phyloP scores from a whole-genome alignment of 23 tunicate species.

The Phallusia fumigata region DNA sequence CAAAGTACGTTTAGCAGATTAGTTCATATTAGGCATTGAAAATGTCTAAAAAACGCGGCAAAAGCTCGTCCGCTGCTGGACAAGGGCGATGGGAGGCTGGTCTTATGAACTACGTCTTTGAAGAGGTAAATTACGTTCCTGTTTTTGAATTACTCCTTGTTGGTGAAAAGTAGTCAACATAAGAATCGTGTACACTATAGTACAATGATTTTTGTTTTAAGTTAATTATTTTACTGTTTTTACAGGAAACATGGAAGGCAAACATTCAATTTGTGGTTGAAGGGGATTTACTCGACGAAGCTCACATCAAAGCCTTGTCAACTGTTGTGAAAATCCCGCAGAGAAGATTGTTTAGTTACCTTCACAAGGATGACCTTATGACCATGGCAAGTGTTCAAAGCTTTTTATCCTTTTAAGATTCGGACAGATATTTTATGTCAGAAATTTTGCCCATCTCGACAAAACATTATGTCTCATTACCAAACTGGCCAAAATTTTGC shows the following conservation, averaged over 20 bases:
- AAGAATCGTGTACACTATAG: background rate
- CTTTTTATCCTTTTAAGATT: no score
- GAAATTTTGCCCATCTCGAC: no score
- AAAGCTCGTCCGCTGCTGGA: conserved; percentile 74
- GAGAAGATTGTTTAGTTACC: conserved; percentile 62
- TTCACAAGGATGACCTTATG: conserved; percentile 78
- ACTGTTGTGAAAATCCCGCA: conserved; percentile 75
- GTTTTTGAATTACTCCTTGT: conserved; percentile 12
- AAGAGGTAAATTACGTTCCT: conserved; percentile 31
- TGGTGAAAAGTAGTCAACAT: background rate
- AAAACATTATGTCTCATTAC: no score
- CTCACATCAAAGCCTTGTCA: conserved; percentile 65
- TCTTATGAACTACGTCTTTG: conserved; percentile 48
- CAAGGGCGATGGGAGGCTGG: conserved; percentile 81
- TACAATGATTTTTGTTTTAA: background rate
- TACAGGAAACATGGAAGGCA: conserved; percentile 76
- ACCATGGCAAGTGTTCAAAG: conserved; percentile 37
- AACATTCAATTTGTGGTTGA: conserved; percentile 81
- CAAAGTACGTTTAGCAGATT: no score
- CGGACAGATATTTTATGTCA: background rate
- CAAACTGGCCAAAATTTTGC: no score
- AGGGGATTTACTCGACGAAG: conserved; percentile 53
- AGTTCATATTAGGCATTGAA: background rate
- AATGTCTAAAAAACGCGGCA: conserved; percentile 82
- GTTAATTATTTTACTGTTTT: background rate